Evolutionary conservation across 2,113 vertebrate species (phyloP), one percentile per base, ranked within the genome.

Genomic region (Datnioides undecimradiatus): DNA sequence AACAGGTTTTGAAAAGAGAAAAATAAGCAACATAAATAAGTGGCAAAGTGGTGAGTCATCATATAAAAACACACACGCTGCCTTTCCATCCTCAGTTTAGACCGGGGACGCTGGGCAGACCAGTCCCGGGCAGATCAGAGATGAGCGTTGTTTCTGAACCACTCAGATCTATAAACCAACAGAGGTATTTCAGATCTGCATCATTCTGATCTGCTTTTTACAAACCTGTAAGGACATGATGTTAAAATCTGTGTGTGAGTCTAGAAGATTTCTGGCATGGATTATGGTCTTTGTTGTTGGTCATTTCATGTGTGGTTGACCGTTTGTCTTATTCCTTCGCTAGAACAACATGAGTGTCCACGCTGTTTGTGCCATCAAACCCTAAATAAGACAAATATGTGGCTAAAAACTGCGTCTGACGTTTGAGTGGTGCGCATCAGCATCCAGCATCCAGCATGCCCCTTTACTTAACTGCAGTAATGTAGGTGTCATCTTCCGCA

Each of bases 401-500:
- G n/a, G n/a, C n/a, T n/a, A n/a, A n/a, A 49, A 16, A 43, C 7
- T 27, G 3, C 34, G 8, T 66, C 45, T 36, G 10, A 19, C 0
- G 8, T 65, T 14, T 33, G 11, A 34, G 31, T 14, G 25, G 27
- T 23, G 29, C 49, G 0, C 11, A 51, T 27, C 33, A 29, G 19
- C 21, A n/a, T n/a, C 38, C 14, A 19, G 10, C 21, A 38, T 31
- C 4, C 46, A 29, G 21, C n/a, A 54, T 66, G 19, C 13, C 17
- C 13, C 31, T 75, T 33, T n/a, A 21, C 3, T 5, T 23, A 55
- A 43, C 13, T 29, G 13, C 34, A 27, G 73, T 21, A 58, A 25
- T 23, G 8, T 19, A 68, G 8, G 19, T 43, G 6, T 19, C 31
- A 23, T 78, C 59, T 48, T 46, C 46, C 41, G 17, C 69, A 93